Conservation (phyloP, 2,888 invertebrate genomes). For the Dermolepida albohirtum region DNA sequence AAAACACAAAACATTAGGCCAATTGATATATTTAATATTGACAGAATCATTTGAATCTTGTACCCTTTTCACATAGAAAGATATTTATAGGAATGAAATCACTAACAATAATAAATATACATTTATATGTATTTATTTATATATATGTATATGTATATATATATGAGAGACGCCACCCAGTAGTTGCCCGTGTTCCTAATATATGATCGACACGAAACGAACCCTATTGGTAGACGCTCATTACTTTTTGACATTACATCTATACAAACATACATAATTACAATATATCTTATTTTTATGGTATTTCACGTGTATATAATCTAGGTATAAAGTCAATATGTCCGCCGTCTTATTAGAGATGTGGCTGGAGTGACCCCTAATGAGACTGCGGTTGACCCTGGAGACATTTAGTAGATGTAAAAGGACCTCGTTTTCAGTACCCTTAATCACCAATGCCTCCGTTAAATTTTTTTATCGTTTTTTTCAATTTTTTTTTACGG, state of each 20-base stretch:
- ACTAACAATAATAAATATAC: conserved; percentile 51
- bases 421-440: background rate
- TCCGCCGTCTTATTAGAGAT: conserved; percentile 73
- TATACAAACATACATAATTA: conserved; percentile 63
- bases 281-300: conserved; percentile 49
- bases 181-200: background rate
- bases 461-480: conserved; percentile 1
- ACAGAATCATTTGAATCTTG: conserved; percentile 65
- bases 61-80: conserved; percentile 65
- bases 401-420: conserved; percentile 11
- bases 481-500: conserved; percentile 11
- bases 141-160: conserved; percentile 28
- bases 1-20: conserved; percentile 58
- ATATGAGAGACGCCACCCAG: conserved; percentile 2
- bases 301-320: conserved; percentile 33
- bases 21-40: conserved; percentile 67
- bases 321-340: conserved; percentile 50
- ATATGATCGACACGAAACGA: background rate
- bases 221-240: conserved; percentile 2
- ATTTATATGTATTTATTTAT: conserved; percentile 44
- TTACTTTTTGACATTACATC: conserved; percentile 53
- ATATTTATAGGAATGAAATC: conserved; percentile 50
- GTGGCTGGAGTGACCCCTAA: conserved; percentile 81
- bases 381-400: conserved; percentile 69
- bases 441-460: conserved; percentile 8